Conservation (phyloP, 2,888 invertebrate genomes). For the Sabatieria punctata region DNA sequence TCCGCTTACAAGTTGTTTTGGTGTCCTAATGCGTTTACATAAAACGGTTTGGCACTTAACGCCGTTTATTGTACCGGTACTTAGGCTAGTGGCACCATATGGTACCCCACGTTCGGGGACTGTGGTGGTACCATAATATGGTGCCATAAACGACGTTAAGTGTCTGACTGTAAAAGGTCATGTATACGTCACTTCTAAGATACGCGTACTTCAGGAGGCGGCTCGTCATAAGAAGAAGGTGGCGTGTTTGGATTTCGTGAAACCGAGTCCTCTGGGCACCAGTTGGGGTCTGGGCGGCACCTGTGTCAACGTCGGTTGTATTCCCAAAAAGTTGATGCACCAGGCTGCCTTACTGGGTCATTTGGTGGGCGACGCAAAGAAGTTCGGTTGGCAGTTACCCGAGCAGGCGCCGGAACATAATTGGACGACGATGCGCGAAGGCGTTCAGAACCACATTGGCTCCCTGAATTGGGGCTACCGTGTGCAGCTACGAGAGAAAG, state of each 20-base stretch:
- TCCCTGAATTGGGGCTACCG: conserved; percentile 42
- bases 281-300: conserved; percentile 90
- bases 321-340: conserved; percentile 95
- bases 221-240: conserved; percentile 41
- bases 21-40: too few relatives aligned
- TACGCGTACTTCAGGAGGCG: conserved; percentile 48
- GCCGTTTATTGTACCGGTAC: too few relatives aligned
- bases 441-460: conserved; percentile 39
- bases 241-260: conserved; percentile 44
- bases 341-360: conserved; percentile 68
- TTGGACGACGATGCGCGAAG: too few relatives aligned
- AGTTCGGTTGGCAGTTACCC: conserved; percentile 38
- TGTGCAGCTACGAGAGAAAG: conserved; percentile 36
- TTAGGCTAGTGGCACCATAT: too few relatives aligned
- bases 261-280: conserved; percentile 51
- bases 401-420: too few relatives aligned
- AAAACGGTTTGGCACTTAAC: too few relatives aligned
- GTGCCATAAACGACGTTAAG: too few relatives aligned
- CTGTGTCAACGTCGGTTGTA: conserved; percentile 76
- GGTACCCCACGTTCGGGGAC: too few relatives aligned
- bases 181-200: too few relatives aligned
- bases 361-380: conserved; percentile 45
- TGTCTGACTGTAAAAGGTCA: too few relatives aligned
- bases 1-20: too few relatives aligned
- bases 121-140: too few relatives aligned